A percentile compares a stretch with the other conserved stretches of the same genome.
Conservation (phyloP, 1,140 invertebrate genomes). For the Euwallacea fornicatus region DNA sequence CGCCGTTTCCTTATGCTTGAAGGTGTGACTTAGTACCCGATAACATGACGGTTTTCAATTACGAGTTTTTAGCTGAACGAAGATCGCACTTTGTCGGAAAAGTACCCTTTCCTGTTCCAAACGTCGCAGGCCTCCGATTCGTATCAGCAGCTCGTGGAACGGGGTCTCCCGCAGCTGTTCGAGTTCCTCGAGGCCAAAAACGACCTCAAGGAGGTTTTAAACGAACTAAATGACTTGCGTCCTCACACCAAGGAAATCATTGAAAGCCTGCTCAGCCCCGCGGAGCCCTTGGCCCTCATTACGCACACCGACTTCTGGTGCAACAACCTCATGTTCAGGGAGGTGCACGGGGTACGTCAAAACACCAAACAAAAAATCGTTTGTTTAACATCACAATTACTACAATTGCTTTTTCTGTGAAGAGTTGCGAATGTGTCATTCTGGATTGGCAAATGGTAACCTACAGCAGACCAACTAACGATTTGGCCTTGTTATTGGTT, state of each 20-base stretch:
- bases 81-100: conserved; percentile 61
- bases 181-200: conserved; percentile 68
- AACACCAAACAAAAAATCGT: no score
- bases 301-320: conserved; percentile 84
- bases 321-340: conserved; percentile 74
- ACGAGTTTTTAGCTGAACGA: conserved; percentile 56
- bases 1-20: conserved; percentile 67
- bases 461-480: conserved; percentile 74
- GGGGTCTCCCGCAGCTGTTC: conserved; percentile 71
- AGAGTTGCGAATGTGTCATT: conserved; percentile 61
- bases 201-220: conserved; percentile 59
- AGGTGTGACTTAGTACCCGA: conserved; percentile 45
- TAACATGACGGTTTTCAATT: background rate
- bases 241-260: conserved; percentile 65
- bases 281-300: conserved; percentile 68
- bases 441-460: conserved; percentile 86
- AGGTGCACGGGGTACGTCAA: conserved; percentile 45
- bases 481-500: conserved; percentile 75
- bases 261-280: conserved; percentile 64
- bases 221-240: conserved; percentile 58
- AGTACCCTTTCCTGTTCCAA: conserved; percentile 74
- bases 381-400: background rate
- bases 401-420: background rate
- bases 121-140: conserved; percentile 74
- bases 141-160: conserved; percentile 73